phyloP scores from a whole-genome alignment of 2,888 invertebrate species.

The Epinotia ramella region DNA sequence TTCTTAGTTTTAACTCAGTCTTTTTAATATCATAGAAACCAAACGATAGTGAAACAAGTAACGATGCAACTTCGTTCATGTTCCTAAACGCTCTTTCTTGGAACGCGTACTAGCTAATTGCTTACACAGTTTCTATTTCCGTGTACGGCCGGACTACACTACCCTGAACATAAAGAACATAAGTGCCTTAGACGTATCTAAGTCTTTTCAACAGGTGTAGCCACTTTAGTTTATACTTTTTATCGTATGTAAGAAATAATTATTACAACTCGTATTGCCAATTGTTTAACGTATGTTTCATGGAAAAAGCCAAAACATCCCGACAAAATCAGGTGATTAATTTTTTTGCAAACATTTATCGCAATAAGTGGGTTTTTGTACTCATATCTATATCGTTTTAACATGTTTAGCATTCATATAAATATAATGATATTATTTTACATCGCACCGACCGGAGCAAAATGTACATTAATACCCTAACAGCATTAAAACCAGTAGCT shows the following conservation, averaged over 20 bases:
- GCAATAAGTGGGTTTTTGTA: no score
- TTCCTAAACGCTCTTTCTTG: constrained; percentile 24
- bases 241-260: neutral
- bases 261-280: neutral
- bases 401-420: neutral
- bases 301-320: neutral
- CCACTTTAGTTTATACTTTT: neutral
- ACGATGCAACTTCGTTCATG: constrained; percentile 31
- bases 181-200: neutral
- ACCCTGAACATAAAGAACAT: neutral
- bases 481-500: neutral
- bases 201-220: neutral
- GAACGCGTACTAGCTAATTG: constrained; percentile 26
- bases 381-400: neutral
- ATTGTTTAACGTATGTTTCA: neutral
- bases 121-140: constrained; percentile 30
- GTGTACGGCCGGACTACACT: constrained; percentile 10
- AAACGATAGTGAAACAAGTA: constrained; percentile 37
- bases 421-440: no score
- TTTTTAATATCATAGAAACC: constrained; percentile 25
- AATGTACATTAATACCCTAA: no score
- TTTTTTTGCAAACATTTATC: no score
- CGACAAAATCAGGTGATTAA: neutral
- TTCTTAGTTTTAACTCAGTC: neutral
- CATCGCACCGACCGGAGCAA: no score